These are phyloP conservation scores for Masticophis lateralis DNA, from an alignment of 2,797 vertebrate species.

Conservation along the genomic window DNA sequence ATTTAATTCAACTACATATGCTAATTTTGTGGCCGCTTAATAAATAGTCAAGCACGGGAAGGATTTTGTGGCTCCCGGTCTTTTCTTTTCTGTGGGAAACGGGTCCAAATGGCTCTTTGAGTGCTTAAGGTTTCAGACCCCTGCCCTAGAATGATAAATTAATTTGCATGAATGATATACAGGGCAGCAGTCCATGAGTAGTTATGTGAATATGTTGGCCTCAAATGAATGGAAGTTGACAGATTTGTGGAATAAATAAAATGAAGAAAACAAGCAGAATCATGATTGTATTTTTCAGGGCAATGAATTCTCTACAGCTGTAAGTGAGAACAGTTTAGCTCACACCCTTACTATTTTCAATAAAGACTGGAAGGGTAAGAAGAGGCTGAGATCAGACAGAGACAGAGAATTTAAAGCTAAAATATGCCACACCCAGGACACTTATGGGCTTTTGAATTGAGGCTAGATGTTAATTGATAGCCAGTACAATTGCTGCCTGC, in stretches of 20 bases:
- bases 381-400: not conserved
- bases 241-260: not conserved
- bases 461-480: not conserved
- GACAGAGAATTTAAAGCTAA: not conserved
- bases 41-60: too few relatives aligned
- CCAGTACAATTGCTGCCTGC: not conserved
- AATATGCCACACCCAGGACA: too few relatives aligned
- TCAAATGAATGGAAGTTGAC: not conserved
- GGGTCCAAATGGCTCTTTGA: too few relatives aligned
- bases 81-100: too few relatives aligned
- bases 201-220: not conserved
- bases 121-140: too few relatives aligned
- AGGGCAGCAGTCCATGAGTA: not conserved
- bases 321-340: not conserved
- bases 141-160: not conserved
- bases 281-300: not conserved
- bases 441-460: not conserved
- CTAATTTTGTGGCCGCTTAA: too few relatives aligned
- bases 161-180: not conserved
- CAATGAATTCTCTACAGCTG: not conserved
- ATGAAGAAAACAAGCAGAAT: not conserved
- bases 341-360: not conserved
- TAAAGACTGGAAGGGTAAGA: not conserved
- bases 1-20: too few relatives aligned
- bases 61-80: too few relatives aligned